These are phyloP conservation scores for Furcifer pardalis DNA, from an alignment of 2,797 vertebrate species.

Conservation along the genomic window DNA sequence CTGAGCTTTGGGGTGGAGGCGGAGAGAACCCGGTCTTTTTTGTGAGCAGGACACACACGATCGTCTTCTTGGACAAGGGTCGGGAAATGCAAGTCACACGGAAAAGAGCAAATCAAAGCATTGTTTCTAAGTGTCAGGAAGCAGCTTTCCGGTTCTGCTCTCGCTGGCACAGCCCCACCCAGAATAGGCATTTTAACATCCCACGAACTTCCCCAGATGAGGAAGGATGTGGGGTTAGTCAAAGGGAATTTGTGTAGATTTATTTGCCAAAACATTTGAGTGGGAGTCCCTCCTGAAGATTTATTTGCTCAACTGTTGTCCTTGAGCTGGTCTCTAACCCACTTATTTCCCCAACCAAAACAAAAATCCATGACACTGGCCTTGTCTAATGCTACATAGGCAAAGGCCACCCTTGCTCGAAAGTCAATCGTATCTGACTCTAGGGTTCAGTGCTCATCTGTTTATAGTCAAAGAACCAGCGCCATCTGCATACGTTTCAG, in stretches of 20 bases:
- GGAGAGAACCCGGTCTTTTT: not conserved
- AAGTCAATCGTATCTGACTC: no score
- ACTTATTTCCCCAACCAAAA: not conserved
- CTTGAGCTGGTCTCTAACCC: not conserved
- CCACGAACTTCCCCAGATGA: not conserved
- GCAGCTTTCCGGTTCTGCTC: not conserved
- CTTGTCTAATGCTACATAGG: not conserved
- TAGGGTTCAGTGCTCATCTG: no score
- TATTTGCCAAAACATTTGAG: no score
- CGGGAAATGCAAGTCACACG: not conserved
- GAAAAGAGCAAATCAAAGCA: not conserved
- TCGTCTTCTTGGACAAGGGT: no score
- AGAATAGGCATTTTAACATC: not conserved
- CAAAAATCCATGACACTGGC: not conserved
- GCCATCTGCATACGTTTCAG: no score
- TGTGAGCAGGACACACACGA: fast-evolving
- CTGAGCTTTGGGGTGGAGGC: not conserved
- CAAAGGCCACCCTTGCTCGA: no score
- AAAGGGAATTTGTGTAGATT: not conserved
- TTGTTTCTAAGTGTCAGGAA: constrained; percentile 5
- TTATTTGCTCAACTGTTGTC: not conserved
- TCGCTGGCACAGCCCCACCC: not conserved
- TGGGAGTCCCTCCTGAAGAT: no score
- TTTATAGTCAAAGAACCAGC: no score
- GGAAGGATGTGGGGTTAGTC: not conserved